Evolutionary conservation across 1,140 invertebrate species (phyloP), one percentile per base, ranked within the genome.

Genomic region (Phocides pigmalion): DNA sequence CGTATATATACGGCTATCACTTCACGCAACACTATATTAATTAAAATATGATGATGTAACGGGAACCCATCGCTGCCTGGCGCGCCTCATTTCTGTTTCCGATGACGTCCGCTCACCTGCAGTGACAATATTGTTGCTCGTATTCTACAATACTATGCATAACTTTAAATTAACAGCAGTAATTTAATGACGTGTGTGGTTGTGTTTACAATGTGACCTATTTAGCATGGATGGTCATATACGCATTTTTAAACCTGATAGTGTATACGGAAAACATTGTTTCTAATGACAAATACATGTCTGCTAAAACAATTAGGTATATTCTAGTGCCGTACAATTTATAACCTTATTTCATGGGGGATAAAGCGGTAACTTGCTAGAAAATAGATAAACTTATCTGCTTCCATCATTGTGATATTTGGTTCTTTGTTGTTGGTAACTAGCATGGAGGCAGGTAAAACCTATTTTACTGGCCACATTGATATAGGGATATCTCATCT

Each of bases 211-310:
- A 3, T 28, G 5, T 28, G 4, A 28, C 9, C 2, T 28, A 4
- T 8, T 28, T 28, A 8, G 25, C 9, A 28, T 22, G 50, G 17
- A 4, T 8, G 14, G 5, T 20, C 16, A 53, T 20, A 39, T 53
- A n/a, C n/a, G n/a, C n/a, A n/a, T n/a, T n/a, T 53, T 53, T 20
- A 12, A 53, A 53, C n/a, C 35, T 14, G 50, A 20, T 53, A 53
- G 35, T 39, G 50, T 53, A 53, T 19, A 22, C 50, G 50, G 50
- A 53, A 53, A 53, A 39, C 50, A 20, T 20, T 39, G 50, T 53
- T 20, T 44, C 16, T 46, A 66, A 59, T 68, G 37, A 67, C 65
- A 54, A 66, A 62, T 39, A 41, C 51, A n/a, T 22, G 62, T 59
- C 25, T 53, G 58, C 25, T 50, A 11, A 11, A 53, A 54, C 46